Conservation (phyloP, 2,888 invertebrate species). For the Parnassius smintheus region DNA sequence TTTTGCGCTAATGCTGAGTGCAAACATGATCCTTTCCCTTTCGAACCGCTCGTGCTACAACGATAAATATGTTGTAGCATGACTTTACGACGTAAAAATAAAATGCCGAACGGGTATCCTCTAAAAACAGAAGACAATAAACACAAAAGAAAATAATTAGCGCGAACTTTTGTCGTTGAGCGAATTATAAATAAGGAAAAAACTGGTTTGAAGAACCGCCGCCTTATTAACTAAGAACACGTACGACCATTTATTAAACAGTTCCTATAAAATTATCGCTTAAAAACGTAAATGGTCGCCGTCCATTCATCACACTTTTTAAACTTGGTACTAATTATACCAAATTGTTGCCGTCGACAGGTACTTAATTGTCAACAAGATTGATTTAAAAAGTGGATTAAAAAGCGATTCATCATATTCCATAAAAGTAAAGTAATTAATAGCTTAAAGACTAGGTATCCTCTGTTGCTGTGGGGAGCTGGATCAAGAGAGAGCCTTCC, state of each 20-base stretch:
- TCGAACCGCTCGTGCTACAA: no score
- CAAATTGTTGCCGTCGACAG: constrained; percentile 7
- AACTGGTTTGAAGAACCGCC: constrained; percentile 15
- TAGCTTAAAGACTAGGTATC: no score
- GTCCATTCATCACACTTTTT: constrained; percentile 32
- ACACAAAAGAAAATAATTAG: background rate
- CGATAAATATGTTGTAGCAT: no score
- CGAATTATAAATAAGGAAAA: constrained; percentile 7
- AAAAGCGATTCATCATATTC: background rate
- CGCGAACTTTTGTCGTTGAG: constrained; percentile 1
- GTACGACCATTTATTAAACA: constrained; percentile 23
- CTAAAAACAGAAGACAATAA: background rate
- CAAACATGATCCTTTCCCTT: no score
- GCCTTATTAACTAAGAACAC: constrained; percentile 19
- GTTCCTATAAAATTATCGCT: constrained; percentile 35
- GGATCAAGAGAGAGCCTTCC: no score
- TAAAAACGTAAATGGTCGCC: constrained; percentile 34
- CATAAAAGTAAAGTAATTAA: no score
- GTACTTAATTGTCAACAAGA: constrained; percentile 17
- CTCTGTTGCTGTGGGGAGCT: no score
- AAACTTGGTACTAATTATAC: constrained; percentile 23
- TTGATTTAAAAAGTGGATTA: constrained; percentile 1
- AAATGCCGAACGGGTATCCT: background rate
- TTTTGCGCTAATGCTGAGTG: no score
- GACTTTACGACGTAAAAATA: no score